Base-by-base conservation (phyloP, 2,888 invertebrate species). In the Drosophila picticornis region DNA sequence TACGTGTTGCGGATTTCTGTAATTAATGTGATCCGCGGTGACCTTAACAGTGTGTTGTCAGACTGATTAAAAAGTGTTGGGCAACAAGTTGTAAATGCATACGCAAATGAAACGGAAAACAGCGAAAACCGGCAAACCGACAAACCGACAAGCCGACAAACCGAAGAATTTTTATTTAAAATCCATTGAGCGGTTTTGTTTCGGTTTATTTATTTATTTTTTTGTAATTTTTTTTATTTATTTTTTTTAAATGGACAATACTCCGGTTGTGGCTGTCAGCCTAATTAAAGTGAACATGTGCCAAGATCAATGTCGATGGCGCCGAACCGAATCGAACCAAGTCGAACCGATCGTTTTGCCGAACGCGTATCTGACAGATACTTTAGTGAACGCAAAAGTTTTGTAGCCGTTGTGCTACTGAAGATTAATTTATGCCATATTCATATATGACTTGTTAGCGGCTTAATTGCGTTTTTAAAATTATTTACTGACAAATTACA, bases 201-300 rank as follows among this genome's bases (percentile, higher is more conserved):
- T 29, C 38, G 29, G 25, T 1, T 25, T 46, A 9, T 46, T 22
- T 46, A 4, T 22, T 13, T n/a, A n/a, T n/a, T 13, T 87, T 77
- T 83, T 90, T 16, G 87, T 87, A 77, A 7, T 19, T 19, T 19
- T 27, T 87, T 84, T 10, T 22, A 84, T 82, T 80, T 34, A 34
- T 85, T 88, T 82, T 74, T 69, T 77, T 81, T 87, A 69, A 89
- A 80, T 85, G 84, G 83, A 69, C 60, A 29, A 57, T 61, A 43
- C 63, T 46, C 22, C 64, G 52, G 55, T 58, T 68, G 52, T 48
- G 66, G 48, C 73, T 83, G 81, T 82, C 74, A 82, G 82, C 70
- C 91, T 90, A 87, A 87, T 87, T 90, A 87, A 87, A 83, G 88
- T 64, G 77, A 90, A 87, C 87, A 90, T 90, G 87, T 89, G 86